Evolutionary conservation across 2,113 vertebrate species (phyloP).

Genomic region (Rana temporaria): DNA sequence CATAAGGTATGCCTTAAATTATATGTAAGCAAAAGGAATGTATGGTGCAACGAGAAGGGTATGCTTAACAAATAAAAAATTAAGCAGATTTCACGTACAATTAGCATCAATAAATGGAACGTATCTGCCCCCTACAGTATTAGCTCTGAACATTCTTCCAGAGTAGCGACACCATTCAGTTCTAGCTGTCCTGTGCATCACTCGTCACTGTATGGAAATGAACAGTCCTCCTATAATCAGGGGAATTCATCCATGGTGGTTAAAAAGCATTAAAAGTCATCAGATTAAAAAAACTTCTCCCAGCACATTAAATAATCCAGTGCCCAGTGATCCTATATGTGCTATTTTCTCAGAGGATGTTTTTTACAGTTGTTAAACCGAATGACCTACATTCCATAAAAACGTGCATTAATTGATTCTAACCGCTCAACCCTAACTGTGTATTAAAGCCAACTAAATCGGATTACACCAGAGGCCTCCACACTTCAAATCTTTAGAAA

Average conservation of each 20-base stretch:
- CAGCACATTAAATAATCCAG: constrained; percentile 22
- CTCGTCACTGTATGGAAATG: constrained; percentile 14
- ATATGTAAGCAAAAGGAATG: neutral
- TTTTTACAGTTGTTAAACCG: constrained; percentile 22
- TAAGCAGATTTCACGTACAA: neutral
- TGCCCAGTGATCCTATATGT: neutral
- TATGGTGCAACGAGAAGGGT: neutral
- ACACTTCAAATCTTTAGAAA: no score
- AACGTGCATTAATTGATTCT: constrained; percentile 22
- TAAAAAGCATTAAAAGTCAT: neutral
- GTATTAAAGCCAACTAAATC: neutral
- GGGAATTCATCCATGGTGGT: neutral
- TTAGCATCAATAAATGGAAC: neutral
- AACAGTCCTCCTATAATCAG: neutral
- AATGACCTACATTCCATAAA: constrained; percentile 38
- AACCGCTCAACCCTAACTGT: neutral
- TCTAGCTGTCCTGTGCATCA: neutral
- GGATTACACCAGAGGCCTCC: no score
- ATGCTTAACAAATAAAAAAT: neutral
- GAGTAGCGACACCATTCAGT: neutral
- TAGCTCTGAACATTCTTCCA: neutral
- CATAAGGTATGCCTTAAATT: no score
- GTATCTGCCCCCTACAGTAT: constrained; percentile 50
- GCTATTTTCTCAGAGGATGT: constrained; percentile 15
- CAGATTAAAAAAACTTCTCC: neutral